These are phyloP conservation scores for Meteorus colon DNA, from an alignment of 2,888 invertebrate genomes.

Conservation along the genomic window DNA sequence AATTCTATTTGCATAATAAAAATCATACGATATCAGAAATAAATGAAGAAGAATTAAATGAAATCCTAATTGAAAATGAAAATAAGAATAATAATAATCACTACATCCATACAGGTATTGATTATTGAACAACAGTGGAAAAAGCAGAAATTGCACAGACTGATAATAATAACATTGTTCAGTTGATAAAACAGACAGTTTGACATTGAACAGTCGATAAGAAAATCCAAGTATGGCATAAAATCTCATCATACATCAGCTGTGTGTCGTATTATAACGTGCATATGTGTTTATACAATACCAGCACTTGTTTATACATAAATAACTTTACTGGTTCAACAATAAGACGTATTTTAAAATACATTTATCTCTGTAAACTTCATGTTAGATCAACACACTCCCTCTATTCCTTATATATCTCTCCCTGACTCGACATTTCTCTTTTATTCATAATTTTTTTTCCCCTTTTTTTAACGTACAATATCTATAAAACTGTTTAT, in stretches of 20 bases:
- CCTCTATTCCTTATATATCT: neutral
- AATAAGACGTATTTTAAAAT: no score
- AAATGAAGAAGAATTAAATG: no score
- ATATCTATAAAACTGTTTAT: neutral
- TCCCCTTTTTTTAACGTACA: neutral
- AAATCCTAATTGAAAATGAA: no score
- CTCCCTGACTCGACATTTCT: neutral
- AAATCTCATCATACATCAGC: slow-evolving; percentile 5
- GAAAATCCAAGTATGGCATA: neutral
- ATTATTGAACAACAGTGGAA: slow-evolving; percentile 19
- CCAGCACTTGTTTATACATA: neutral
- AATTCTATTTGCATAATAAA: no score
- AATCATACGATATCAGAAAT: no score
- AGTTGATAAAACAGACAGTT: slow-evolving; percentile 3
- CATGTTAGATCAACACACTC: neutral
- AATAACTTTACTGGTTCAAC: no score
- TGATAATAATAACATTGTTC: neutral
- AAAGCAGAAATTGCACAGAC: slow-evolving; percentile 13
- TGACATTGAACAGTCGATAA: neutral
- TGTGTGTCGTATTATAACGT: neutral
- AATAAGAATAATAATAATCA: no score
- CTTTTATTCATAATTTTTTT: neutral
- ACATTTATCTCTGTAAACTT: no score
- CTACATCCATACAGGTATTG: neutral
- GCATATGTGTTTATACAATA: neutral